phyloP scores from a whole-genome alignment of 2,888 invertebrate genomes.

The Coecobrya sp. region DNA sequence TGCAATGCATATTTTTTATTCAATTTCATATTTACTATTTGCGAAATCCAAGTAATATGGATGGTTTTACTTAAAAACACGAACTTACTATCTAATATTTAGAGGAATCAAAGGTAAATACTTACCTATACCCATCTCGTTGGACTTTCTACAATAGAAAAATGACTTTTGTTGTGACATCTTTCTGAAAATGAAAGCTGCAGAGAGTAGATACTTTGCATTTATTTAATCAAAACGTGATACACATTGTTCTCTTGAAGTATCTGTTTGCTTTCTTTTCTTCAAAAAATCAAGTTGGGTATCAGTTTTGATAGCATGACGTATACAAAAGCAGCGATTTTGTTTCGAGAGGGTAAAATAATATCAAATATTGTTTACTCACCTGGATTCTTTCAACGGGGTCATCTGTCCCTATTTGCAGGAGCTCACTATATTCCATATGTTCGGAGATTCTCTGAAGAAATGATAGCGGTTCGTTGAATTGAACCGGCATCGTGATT shows the following conservation, averaged over 20 bases:
- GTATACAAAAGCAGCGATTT: no score
- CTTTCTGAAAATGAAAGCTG: not conserved
- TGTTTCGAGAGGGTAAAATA: not conserved
- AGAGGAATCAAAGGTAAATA: not conserved
- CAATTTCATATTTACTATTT: no score
- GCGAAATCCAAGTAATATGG: not conserved
- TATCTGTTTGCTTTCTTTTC: not conserved
- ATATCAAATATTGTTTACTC: slow-evolving; percentile 2
- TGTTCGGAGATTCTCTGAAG: slow-evolving; percentile 98
- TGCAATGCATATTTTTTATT: no score
- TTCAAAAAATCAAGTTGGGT: not conserved
- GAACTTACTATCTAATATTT: not conserved
- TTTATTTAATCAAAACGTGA: not conserved
- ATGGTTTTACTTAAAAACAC: not conserved
- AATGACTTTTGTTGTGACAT: not conserved
- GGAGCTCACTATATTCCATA: slow-evolving; percentile 95
- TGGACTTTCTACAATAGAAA: slow-evolving; percentile 90
- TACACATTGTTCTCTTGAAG: not conserved
- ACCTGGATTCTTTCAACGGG: slow-evolving; percentile 92
- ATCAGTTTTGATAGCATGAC: no score
- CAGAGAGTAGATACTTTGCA: not conserved
- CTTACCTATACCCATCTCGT: slow-evolving; percentile 91
- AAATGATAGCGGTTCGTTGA: slow-evolving; percentile 98
- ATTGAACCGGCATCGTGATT: slow-evolving; percentile 98
- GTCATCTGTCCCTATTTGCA: slow-evolving; percentile 93